Base-by-base conservation (phyloP, 2,797 vertebrate genomes). In the Pangasius sanitwongsei region DNA sequence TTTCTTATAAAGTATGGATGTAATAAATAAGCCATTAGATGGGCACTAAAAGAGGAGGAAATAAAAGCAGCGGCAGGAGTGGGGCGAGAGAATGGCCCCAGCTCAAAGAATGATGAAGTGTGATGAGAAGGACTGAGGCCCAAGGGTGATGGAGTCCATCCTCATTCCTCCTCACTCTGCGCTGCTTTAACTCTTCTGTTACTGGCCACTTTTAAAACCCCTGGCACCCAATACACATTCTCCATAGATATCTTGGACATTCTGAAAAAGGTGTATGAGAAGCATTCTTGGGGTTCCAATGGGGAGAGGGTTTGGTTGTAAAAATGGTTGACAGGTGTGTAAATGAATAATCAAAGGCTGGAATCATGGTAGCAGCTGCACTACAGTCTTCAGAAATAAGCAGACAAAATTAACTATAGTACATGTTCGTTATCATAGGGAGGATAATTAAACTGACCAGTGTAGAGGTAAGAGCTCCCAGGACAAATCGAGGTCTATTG, bases 21-120 rank as follows among this genome's bases (percentile, higher is more conserved):
- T 95, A 94, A 96, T 96, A 96, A 97, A 96, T 96, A 96, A 96
- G 95, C 94, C 95, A 96, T 96, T 96, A 96, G 96, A 95, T 92
- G 94, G 93, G 95, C 94, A 93, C 94, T 95, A 95, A 95, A 95
- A 94, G 90, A 92, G 89, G 75, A 92, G 93, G 92, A 92, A 90
- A 91, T 93, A 93, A 95, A 94, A 92, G 86, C 91, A 90, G 91
- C 87, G 77, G 77, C 92, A 94, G 90, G 89, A 92, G 88, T 87
- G 93, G 93, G 93, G 28, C 50, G 92, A 90, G 92, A 93, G 93
- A 93, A 93, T 93, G 94, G 94, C 94, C 93, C 91, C 92, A 92
- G 92, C 94, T 93, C 90, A 86, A 86, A 92, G 90, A 90, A 80
- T 92, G 92, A 92, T 91, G 90, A 90, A 91, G 91, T 91, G 92